Evolutionary conservation across 2,888 invertebrate species (phyloP), one percentile per base, ranked within the genome.

Genomic region (Nomada fucata): DNA sequence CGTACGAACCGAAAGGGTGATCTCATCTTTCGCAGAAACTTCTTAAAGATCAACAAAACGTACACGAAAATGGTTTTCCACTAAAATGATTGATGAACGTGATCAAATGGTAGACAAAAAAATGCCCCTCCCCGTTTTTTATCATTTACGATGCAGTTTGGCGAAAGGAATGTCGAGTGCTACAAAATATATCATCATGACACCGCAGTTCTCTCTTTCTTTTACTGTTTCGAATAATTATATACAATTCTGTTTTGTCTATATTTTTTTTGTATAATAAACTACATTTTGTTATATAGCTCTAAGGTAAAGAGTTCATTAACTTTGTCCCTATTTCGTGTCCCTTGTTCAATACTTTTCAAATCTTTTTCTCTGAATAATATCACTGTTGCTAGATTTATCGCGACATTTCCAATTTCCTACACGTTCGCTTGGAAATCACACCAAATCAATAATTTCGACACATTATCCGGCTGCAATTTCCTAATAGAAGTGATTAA

Each of bases 61-160:
- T 36, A 2, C 36, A 20, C 50, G 52, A 29, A 57, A 68, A 57
- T 55, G 36, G 67, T 50, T 71, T 52, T 15, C 67, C 5, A 23
- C n/a, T 11, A 61, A 57, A 59, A 52, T 79, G 79, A 79, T 79
- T 61, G 78, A 79, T 70, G 79, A 79, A 52, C 55, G 50, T 20
- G 63, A 77, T 70, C 70, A 79, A 79, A 79, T 20, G 23, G 20
- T 26, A 5, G n/a, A 59, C 57, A 18, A 71, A 59, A 68, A 47
- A n/a, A 15, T 42, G 47, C 20, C n/a, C 23, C 29, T 1, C 20
- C 13, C 26, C 36, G 52, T 47, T 42, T 69, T 44, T 26, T 23
- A 53, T 5, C 77, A 23, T 63, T 76, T 63, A 29, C 42, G 18
- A 29, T 20, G 23, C n/a, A 18, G 50, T 18, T 36, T 26, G 18